Evolutionary conservation across 2,797 vertebrate species (phyloP), one percentile per base, ranked within the genome.

Genomic region (Pteronotus mesoamericanus): DNA sequence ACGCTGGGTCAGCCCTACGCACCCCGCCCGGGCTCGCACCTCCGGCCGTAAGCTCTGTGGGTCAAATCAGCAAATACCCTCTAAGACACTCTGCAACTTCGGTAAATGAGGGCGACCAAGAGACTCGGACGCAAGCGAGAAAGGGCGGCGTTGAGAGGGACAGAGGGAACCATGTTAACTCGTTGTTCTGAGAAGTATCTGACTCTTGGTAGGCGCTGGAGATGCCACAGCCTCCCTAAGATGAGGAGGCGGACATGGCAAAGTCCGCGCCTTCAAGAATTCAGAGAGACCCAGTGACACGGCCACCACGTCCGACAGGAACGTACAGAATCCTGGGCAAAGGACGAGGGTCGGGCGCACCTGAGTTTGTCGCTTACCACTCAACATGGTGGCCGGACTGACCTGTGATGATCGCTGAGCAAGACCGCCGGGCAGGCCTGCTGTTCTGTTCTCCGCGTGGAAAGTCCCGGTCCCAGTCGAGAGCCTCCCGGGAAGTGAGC

Each of bases 251-350:
- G 6, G 11, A 4, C 1, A 9, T 34, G n/a, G 72, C 44, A 24
- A 53, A 37, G 64, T 4, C 18, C 5, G 3, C 0, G 4, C 21
- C 21, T 19, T 61, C 39, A 32, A 8, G 44, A 80, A 19, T 18
- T 6, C 39, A 6, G 64, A 42, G 69, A 2, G 66, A 37, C 66
- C 4, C 61, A n/a, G 44, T 34, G 2, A 48, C 18, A 14, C 0
- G 3, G 3, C 5, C 19, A 24, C 2, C 3, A 1, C n/a, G 0
- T 0, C 0, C 2, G 44, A 32, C 9, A 16, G 37, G 29, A 51
- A 29, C 22, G 37, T 2, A 26, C 46, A 15, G 1, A 0, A 3
- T 16, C 46, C 53, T 22, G 4, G 42, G 44, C 7, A 29, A 37
- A 51, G 21, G 18, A 8, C 12, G 69, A 19, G 34, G 22, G 1